Conservation (phyloP, 2,888 invertebrate genomes). For the Entomobrya proxima region DNA sequence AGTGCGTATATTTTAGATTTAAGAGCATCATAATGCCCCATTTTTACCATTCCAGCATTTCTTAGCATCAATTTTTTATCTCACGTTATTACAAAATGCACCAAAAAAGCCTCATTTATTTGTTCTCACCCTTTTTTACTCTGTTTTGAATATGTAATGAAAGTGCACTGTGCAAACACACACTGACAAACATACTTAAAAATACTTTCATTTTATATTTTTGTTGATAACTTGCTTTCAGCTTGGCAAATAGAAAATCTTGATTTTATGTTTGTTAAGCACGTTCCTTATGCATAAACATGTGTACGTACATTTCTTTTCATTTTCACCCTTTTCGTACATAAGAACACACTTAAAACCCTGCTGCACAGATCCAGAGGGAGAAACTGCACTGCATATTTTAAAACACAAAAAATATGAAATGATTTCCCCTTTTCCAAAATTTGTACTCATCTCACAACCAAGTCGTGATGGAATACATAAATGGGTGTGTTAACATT, state of each 20-base stretch:
- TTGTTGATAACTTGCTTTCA: neutral
- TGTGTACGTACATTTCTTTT: neutral
- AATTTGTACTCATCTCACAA: conserved; percentile 32
- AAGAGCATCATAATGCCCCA: too few relatives aligned
- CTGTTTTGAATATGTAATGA: too few relatives aligned
- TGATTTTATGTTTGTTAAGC: conserved; percentile 61
- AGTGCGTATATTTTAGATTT: too few relatives aligned
- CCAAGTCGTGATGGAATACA: conserved; percentile 29
- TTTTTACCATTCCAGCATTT: too few relatives aligned
- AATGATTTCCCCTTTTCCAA: conserved; percentile 6
- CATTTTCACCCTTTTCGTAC: neutral
- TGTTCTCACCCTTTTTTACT: too few relatives aligned
- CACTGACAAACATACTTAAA: neutral
- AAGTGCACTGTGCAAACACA: neutral
- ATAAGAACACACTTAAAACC: too few relatives aligned
- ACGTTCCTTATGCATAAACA: conserved; percentile 63
- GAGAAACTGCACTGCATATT: conserved; percentile 19
- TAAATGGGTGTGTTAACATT: conserved; percentile 2
- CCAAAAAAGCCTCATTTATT: too few relatives aligned
- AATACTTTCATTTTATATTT: neutral
- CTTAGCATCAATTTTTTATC: too few relatives aligned
- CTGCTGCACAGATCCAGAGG: too few relatives aligned
- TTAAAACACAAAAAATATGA: conserved; percentile 14
- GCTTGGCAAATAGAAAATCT: conserved; percentile 50
- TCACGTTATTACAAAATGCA: too few relatives aligned